Evolutionary conservation across 2,797 vertebrate genomes (phyloP).

Genomic region (Chiroxiphia lanceolata): DNA sequence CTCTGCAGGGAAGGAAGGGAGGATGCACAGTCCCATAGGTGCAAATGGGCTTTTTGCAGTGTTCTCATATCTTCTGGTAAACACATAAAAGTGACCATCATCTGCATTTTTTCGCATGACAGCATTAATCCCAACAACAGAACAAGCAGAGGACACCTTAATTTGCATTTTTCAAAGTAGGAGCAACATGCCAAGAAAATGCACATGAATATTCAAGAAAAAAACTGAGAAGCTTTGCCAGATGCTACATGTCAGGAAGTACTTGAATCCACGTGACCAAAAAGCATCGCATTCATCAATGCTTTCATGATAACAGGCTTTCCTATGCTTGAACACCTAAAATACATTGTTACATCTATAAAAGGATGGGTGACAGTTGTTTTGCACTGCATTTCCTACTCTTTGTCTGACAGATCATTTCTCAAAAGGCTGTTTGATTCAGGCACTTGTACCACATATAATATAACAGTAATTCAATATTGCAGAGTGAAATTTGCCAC

Average conservation of each 20-base stretch:
- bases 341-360: slow-evolving; percentile 12
- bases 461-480: slow-evolving; percentile 46
- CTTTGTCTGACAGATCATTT: slow-evolving; percentile 43
- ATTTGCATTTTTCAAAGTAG: slow-evolving; percentile 49
- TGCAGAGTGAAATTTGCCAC: slow-evolving; percentile 8
- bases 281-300: not conserved
- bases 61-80: not conserved
- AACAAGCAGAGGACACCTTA: slow-evolving; percentile 44
- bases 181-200: slow-evolving; percentile 16
- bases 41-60: not conserved
- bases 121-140: slow-evolving; percentile 1
- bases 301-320: slow-evolving; percentile 38
- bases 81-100: not conserved
- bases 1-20: not conserved
- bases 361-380: slow-evolving; percentile 13
- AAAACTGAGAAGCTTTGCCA: slow-evolving; percentile 32
- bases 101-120: not conserved
- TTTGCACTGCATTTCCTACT: slow-evolving; percentile 40
- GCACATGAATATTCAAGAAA: slow-evolving; percentile 10
- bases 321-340: slow-evolving; percentile 22
- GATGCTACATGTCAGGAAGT: slow-evolving; percentile 14
- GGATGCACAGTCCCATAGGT: not conserved
- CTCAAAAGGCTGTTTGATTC: slow-evolving; percentile 20
- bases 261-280: slow-evolving; percentile 44
- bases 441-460: slow-evolving; percentile 4